phyloP scores from a whole-genome alignment of 1,140 invertebrate genomes.

The Zophobas atratus region DNA sequence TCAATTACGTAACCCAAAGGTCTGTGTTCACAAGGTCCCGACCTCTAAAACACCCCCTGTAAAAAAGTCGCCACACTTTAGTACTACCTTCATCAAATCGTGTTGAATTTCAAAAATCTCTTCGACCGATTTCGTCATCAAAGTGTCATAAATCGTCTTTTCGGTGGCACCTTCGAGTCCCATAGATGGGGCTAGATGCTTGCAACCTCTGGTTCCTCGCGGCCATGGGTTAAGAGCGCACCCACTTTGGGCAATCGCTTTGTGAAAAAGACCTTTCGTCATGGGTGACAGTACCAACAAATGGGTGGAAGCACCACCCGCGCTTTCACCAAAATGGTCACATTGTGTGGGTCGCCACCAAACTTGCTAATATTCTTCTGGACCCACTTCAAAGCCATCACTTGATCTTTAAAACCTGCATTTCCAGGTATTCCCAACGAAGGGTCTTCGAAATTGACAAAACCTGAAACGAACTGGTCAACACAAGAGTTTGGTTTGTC shows the following conservation, averaged over 20 bases:
- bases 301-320: constrained; percentile 52
- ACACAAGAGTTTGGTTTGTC: not conserved
- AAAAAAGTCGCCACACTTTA: not conserved
- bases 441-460: constrained; percentile 52
- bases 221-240: constrained; percentile 1
- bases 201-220: not conserved
- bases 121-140: not conserved
- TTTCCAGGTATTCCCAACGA: constrained; percentile 66
- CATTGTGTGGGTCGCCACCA: constrained; percentile 57
- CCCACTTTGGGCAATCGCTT: too few relatives aligned
- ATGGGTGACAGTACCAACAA: constrained; percentile 49
- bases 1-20: constrained; percentile 71
- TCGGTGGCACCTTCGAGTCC: not conserved
- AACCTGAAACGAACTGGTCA: constrained; percentile 49
- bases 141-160: not conserved
- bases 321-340: constrained; percentile 57
- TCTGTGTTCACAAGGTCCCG: constrained; percentile 28
- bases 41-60: not conserved
- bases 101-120: constrained; percentile 5
- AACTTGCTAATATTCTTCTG: constrained; percentile 63
- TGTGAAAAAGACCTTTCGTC: constrained; percentile 31
- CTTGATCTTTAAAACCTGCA: constrained; percentile 63
- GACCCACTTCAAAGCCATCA: too few relatives aligned
- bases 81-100: not conserved
- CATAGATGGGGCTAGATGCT: not conserved